Conservation (phyloP, 1,140 invertebrate genomes). For the Scaptomyza montana region DNA sequence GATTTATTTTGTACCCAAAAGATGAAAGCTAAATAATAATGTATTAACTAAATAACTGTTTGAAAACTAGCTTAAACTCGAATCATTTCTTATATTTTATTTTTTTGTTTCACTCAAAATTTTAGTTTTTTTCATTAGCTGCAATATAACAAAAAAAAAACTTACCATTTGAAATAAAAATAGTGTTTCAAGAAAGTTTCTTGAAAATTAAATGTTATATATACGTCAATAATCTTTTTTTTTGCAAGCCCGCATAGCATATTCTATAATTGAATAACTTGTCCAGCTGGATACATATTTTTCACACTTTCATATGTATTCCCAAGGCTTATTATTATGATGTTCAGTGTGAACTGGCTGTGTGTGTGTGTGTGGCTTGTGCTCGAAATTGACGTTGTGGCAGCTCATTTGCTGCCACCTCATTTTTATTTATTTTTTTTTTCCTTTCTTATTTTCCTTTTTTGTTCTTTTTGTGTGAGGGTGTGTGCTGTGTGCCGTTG, state of each 20-base stretch:
- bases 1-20: neutral
- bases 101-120: too few species aligned
- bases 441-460: slow-evolving; percentile 11
- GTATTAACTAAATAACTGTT: too few species aligned
- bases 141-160: too few species aligned
- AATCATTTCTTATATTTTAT: too few species aligned
- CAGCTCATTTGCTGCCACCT: slow-evolving; percentile 32
- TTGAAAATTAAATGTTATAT: neutral
- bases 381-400: slow-evolving; percentile 30
- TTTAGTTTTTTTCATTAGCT: too few species aligned
- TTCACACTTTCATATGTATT: slow-evolving; percentile 47
- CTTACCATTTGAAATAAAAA: too few species aligned
- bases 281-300: slow-evolving; percentile 28
- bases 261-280: neutral
- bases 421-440: neutral
- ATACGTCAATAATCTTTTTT: neutral
- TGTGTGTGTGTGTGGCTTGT: slow-evolving; percentile 8
- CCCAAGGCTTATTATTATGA: slow-evolving; percentile 69
- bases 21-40: neutral
- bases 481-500: slow-evolving; percentile 12
- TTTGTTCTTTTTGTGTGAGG: slow-evolving; percentile 16
- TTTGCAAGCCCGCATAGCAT: neutral
- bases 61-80: too few species aligned
- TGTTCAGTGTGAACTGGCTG: slow-evolving; percentile 48
- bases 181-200: too few species aligned